Evolutionary conservation across 2,113 vertebrate genomes (phyloP).

Genomic region (rat (Rattus norvegicus)): GRCr8 NC_086020.1:207305001-207305500

Average conservation of each 20-base stretch:
- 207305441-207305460: constrained; percentile 46
- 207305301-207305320: not conserved
- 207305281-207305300: constrained; percentile 37
- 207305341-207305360: too few species aligned
- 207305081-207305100: constrained; percentile 64
- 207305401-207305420: too few species aligned
- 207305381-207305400: too few species aligned
- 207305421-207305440: constrained; percentile 9
- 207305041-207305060: constrained; percentile 69
- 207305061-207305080: not conserved
- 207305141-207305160: constrained; percentile 50
- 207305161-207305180: constrained; percentile 51
- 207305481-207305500: constrained; percentile 60
- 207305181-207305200: constrained; percentile 55
- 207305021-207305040: constrained; percentile 46
- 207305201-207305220: constrained; percentile 50
- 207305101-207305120: constrained; percentile 38
- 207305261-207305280: constrained; percentile 71
- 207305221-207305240: constrained; percentile 34
- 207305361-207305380: too few species aligned
- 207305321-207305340: constrained; percentile 50
- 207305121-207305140: constrained; percentile 48
- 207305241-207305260: not conserved
- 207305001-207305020: constrained; percentile 39
- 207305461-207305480: constrained; percentile 44